A percentile compares a stretch with the other conserved stretches of the same genome.
phyloP scores from a whole-genome alignment of 2,113 vertebrate genomes.

The Cynopterus brachyotis region DNA sequence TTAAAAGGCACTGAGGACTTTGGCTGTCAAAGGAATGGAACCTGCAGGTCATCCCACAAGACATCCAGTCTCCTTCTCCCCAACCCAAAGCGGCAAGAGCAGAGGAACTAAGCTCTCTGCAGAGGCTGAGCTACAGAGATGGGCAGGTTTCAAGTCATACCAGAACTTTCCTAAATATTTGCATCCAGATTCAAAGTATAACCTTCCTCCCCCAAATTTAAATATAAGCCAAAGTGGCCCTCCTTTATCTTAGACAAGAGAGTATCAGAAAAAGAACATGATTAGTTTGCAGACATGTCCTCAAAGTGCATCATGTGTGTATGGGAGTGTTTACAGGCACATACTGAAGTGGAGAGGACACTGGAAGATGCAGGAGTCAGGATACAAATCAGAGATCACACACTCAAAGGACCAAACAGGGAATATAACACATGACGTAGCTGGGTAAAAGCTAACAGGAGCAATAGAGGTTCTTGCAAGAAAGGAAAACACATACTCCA shows the following conservation, averaged over 20 bases:
- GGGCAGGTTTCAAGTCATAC: neutral
- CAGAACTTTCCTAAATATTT: neutral
- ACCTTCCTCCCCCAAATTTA: neutral
- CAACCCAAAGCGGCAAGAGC: neutral
- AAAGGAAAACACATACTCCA: neutral
- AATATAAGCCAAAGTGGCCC: neutral
- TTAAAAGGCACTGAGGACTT: neutral
- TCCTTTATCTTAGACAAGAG: neutral
- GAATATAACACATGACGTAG: neutral
- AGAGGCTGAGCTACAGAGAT: neutral
- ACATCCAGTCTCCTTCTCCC: neutral
- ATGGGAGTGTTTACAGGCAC: too few relatives aligned
- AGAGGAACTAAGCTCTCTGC: neutral
- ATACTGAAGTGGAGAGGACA: neutral
- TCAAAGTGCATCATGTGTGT: neutral
- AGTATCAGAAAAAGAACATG: neutral
- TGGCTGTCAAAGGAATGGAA: neutral
- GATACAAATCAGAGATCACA: neutral
- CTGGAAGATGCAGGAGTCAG: neutral
- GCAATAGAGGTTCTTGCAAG: neutral
- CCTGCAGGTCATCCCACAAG: neutral
- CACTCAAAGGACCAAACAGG: neutral
- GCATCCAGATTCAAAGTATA: neutral
- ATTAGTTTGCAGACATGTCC: neutral
- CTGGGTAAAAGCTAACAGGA: neutral